Evolutionary conservation across 2,113 vertebrate species (phyloP), one percentile per base, ranked within the genome.

Genomic region (Centropus bengalensis): DNA sequence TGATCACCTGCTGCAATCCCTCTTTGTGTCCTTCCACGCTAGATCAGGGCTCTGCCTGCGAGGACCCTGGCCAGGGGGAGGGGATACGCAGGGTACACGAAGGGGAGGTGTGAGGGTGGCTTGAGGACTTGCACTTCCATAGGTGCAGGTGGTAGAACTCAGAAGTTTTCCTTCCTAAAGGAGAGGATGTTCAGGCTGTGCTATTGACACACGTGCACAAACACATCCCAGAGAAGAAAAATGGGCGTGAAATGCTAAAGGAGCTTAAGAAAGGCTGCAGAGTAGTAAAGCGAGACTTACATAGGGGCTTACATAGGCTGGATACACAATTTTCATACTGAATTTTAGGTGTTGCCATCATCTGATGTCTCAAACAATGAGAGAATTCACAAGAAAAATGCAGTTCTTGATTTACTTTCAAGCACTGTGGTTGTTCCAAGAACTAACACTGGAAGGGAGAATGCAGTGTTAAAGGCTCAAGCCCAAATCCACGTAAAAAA

Each of bases 371-470:
- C 15, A 8, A 52, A 28, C 16, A 10, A 28, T 17, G 23, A 63
- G 9, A 32, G 70, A 45, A 55, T 33, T 71, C 27, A 15, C 16
- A 7, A 63, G 73, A 47, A 67, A 66, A 22, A 30, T 30, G 30
- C 20, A 26, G 24, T 13, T 38, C 49, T 24, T 56, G 38, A 15
- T 63, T 49, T 27, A 18, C 2, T n/a, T 16, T 30, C 0, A 0
- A 51, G 33, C 32, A 1, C 4, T 12, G 51, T 26, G 58, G 28
- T 84, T 38, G 20, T 19, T 52, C 6, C 51, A 38, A 79, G 59
- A 68, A 44, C 12, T 10, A 36, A 26, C 14, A 1, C 42, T n/a
- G 60, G 49, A 70, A 36, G 42, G 38, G 70, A 42, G 38, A 16
- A 33, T 13, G 36, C 32, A 32, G 44, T 1, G 2, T 68, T 66